These are phyloP conservation scores for Umimayanthus kanabou DNA, from an alignment of 92 coral and sea anemone species.

Conservation along the genomic window DNA sequence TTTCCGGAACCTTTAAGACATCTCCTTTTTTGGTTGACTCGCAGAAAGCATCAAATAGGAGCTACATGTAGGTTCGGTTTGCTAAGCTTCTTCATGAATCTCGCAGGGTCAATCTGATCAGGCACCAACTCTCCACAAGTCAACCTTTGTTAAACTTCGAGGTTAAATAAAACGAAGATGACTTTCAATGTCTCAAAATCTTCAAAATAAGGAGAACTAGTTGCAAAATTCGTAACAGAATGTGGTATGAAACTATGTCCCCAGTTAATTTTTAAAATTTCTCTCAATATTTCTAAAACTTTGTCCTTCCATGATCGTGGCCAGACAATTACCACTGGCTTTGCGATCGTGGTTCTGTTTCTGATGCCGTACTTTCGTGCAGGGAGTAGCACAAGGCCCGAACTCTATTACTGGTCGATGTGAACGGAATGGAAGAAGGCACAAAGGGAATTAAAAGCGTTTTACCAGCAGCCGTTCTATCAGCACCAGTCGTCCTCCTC, in stretches of 20 bases:
- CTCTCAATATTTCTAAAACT: constrained; percentile 18
- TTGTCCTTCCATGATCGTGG: neutral
- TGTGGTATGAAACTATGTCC: neutral
- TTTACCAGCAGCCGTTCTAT: neutral
- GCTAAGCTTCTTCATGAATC: neutral
- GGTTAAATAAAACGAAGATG: constrained; percentile 12
- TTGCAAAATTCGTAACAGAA: constrained; percentile 24
- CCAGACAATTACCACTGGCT: neutral
- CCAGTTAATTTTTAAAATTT: constrained; percentile 17
- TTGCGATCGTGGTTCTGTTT: neutral
- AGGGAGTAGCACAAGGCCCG: constrained; percentile 10
- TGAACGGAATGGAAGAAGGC: constrained; percentile 7
- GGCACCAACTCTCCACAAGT: constrained; percentile 31
- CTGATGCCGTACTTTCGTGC: neutral
- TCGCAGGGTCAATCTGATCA: neutral
- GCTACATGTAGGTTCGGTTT: neutral
- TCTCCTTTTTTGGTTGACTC: neutral
- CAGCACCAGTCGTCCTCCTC: constrained; percentile 98
- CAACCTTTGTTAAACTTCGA: neutral
- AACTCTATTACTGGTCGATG: constrained; percentile 2
- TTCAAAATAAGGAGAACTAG: neutral
- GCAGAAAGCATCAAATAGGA: neutral
- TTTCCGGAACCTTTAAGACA: constrained; percentile 6
- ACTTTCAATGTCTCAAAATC: neutral
- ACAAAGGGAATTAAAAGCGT: constrained; percentile 21